phyloP scores from a whole-genome alignment of 2,888 invertebrate species.

The Archips crataeganus region DNA sequence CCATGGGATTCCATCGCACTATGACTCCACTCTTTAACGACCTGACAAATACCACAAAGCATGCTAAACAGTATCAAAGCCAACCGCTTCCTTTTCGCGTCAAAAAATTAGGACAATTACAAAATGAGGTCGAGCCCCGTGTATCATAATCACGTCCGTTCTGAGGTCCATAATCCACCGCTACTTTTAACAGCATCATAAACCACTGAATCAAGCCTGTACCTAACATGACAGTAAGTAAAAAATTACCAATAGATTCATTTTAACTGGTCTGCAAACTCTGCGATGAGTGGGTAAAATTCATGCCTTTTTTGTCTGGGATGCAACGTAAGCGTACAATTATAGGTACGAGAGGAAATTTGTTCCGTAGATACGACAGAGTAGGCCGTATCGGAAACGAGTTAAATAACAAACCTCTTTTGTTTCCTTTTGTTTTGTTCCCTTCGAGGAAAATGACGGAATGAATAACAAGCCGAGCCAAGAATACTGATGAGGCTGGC shows the following conservation, averaged over 20 bases:
- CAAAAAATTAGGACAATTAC: conserved; percentile 26
- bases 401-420: conserved; percentile 81
- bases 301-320: background rate
- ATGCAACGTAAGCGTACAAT: conserved; percentile 42
- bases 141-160: conserved; percentile 8
- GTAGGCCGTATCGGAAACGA: conserved; percentile 83
- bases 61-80: conserved; percentile 22
- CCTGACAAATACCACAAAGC: conserved; percentile 27
- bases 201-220: background rate
- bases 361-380: conserved; percentile 76
- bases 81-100: conserved; percentile 34
- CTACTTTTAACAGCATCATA: background rate
- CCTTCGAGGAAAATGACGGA: conserved; percentile 68
- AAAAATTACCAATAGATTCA: no score
- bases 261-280: background rate
- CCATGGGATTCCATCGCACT: conserved; percentile 17
- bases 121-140: conserved; percentile 29
- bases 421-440: conserved; percentile 63
- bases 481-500: conserved; percentile 76
- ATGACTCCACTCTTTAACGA: conserved; percentile 29
- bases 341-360: conserved; percentile 70
- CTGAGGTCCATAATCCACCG: background rate
- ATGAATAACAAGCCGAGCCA: conserved; percentile 67
- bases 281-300: no score
- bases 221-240: no score